Base-by-base conservation (phyloP, 2,113 vertebrate species). In the Hiodon tergisus region DNA sequence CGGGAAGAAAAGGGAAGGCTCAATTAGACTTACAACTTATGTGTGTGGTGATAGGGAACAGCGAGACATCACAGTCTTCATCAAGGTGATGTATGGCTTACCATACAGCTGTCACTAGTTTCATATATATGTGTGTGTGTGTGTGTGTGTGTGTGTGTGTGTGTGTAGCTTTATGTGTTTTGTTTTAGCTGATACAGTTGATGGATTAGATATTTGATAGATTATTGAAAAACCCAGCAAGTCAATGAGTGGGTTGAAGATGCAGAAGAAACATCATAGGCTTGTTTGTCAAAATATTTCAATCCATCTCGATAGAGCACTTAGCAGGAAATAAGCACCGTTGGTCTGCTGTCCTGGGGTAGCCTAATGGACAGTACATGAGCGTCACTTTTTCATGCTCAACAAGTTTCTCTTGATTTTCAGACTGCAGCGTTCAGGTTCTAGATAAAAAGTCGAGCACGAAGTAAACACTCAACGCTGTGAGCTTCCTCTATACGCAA, bases 361-460 rank as follows among this genome's bases (percentile, higher is more conserved):
- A 71, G 65, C 70, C 78, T 78, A 81, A 86, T 82, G 53, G 83
- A 85, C 84, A 79, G 79, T 78, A 80, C 77, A 82, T 77, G 68
- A 65, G 9, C 74, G 76, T 73, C 46, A 57, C 79, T 84, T 81
- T 81, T 82, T 85, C 86, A 87, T 79, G 85, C 83, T 87, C 82
- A 82, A 84, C 78, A 81, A 78, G 81, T 84, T 78, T 78, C 69
- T 78, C 74, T 83, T 86, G 83, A 83, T 86, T 84, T 85, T 86
- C 85, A 81, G 77, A 83, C 76, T 78, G 81, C 77, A 80, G 83
- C 76, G 76, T 71, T 82, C 79, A 75, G 67, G 78, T 78, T 53
- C 59, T 7, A 3, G 77, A 50, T 59, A 9, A 63, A 84, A 61
- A 58, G 79, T 13, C 54, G 31, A 57, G 13, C 59, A 16, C 48